Percentiles rank a stretch among this genome's conserved stretches.
phyloP scores from a whole-genome alignment of 1,140 invertebrate genomes.

The Apis dorsata region DNA sequence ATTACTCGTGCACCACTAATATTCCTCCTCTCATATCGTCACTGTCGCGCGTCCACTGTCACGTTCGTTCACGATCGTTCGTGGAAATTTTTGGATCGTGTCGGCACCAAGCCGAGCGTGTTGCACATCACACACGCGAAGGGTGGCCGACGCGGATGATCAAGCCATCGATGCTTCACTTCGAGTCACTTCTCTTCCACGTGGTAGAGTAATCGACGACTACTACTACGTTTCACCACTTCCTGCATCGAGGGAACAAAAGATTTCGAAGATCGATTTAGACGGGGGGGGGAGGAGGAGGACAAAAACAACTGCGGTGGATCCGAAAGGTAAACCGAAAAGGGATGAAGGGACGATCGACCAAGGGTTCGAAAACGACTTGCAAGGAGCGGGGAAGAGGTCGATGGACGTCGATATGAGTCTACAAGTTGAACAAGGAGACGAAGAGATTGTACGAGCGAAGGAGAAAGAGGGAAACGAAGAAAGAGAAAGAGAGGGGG shows the following conservation, averaged over 20 bases:
- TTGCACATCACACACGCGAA: slow-evolving; percentile 20
- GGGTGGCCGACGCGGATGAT: neutral
- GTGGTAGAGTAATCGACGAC: neutral
- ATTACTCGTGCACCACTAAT: slow-evolving; percentile 10
- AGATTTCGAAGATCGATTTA: slow-evolving; percentile 23
- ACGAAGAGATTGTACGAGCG: neutral
- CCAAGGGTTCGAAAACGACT: slow-evolving; percentile 6
- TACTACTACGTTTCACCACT: neutral
- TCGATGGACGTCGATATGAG: slow-evolving; percentile 39
- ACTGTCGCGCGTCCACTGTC: slow-evolving; percentile 31
- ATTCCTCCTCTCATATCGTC: neutral
- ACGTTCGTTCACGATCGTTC: neutral
- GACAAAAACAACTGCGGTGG: neutral
- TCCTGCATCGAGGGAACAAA: neutral
- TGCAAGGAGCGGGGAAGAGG: neutral
- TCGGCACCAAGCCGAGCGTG: neutral
- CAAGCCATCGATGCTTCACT: neutral
- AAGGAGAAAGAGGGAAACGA: slow-evolving; percentile 14
- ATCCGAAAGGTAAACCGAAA: neutral
- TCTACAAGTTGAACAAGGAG: neutral
- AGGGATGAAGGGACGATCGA: slow-evolving; percentile 15
- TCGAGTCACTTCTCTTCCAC: slow-evolving; percentile 5
- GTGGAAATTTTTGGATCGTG: neutral
- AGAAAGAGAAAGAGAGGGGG: neutral
- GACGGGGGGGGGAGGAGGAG: neutral